A percentile compares a stretch with the other conserved stretches of the same genome.
Evolutionary conservation across 1,140 invertebrate genomes (phyloP).

Genomic region (Ganaspis sp.): DNA sequence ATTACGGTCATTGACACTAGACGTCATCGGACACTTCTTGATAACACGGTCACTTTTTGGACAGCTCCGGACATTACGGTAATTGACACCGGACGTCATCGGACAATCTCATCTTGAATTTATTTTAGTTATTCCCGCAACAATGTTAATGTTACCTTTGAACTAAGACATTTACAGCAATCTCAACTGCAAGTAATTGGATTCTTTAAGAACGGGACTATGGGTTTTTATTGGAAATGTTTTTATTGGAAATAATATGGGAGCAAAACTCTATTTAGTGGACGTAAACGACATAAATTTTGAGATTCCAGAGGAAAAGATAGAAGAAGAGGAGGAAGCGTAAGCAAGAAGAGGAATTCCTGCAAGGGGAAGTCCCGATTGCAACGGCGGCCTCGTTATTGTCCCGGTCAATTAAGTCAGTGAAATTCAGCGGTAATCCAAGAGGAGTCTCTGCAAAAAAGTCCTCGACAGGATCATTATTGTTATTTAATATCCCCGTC

Average conservation of each 20-base stretch:
- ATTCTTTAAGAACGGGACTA: background rate
- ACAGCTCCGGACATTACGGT: no score
- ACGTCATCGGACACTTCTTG: no score
- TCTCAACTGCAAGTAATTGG: conserved; percentile 1
- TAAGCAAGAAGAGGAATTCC: conserved; percentile 50
- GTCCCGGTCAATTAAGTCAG: conserved; percentile 71
- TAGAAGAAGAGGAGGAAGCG: conserved; percentile 13
- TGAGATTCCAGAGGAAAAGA: conserved; percentile 26
- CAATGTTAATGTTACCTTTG: background rate
- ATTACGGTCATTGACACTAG: no score
- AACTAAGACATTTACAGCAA: background rate
- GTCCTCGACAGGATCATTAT: conserved; percentile 70
- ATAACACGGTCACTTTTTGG: no score
- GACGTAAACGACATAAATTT: conserved; percentile 28
- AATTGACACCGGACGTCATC: no score
- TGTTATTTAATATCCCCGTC: conserved; percentile 76
- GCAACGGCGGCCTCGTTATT: conserved; percentile 56
- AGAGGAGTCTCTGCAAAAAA: conserved; percentile 61
- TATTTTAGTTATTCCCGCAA: no score
- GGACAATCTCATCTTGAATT: no score
- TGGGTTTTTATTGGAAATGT: background rate
- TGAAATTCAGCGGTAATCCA: conserved; percentile 60
- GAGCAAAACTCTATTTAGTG: conserved; percentile 16
- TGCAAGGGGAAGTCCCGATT: conserved; percentile 64
- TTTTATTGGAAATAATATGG: conserved; percentile 3